phyloP scores from a whole-genome alignment of 2,797 vertebrate species.

The Microctenopoma lineatum region DNA sequence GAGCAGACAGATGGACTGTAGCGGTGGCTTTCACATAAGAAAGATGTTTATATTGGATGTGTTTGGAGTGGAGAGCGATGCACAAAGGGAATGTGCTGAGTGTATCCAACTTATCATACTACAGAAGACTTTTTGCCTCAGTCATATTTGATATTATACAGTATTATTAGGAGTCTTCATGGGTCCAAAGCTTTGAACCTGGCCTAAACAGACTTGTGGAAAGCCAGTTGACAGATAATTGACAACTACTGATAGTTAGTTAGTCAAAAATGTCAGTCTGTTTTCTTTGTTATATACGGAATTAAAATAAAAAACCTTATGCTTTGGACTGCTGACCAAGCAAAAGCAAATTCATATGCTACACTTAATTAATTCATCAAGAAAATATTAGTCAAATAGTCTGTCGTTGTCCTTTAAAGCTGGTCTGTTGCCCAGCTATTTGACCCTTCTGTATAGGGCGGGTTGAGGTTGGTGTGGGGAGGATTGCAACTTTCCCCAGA shows the following conservation, averaged over 20 bases:
- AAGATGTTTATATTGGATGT: slow-evolving; percentile 2
- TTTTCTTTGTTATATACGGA: too few species aligned
- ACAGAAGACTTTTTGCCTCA: background rate
- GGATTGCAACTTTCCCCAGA: slow-evolving; percentile 19
- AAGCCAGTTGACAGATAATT: background rate
- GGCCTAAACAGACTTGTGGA: too few species aligned
- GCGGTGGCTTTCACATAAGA: slow-evolving; percentile 19
- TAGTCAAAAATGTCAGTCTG: too few species aligned
- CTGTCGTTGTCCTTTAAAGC: slow-evolving; percentile 46
- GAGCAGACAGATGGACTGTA: slow-evolving; percentile 31
- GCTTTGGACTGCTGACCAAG: background rate
- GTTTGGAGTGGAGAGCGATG: background rate
- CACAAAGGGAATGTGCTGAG: background rate
- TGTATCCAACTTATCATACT: background rate
- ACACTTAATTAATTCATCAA: background rate
- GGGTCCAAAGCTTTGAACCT: too few species aligned
- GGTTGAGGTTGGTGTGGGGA: slow-evolving; percentile 24
- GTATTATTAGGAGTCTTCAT: too few species aligned
- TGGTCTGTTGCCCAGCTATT: slow-evolving; percentile 45
- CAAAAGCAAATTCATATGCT: background rate
- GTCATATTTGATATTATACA: background rate
- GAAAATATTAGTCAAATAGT: background rate
- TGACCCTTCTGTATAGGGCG: slow-evolving; percentile 28
- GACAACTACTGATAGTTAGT: background rate
- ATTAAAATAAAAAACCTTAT: too few species aligned